These are phyloP conservation scores for Cybosia mesomella DNA, from an alignment of 2,888 invertebrate genomes.

Conservation along the genomic window DNA sequence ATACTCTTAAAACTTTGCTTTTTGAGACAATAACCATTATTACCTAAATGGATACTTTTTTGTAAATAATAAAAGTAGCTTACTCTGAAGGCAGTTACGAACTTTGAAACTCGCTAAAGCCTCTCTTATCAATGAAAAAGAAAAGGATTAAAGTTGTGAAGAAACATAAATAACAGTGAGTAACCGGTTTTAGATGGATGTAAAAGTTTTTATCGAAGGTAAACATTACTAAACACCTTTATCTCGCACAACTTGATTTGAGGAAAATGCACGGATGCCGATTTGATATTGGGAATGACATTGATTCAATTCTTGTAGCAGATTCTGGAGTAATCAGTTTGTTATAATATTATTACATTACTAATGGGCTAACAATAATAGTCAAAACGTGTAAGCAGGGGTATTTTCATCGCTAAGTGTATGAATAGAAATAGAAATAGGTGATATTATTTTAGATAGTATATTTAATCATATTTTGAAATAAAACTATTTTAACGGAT, in stretches of 20 bases:
- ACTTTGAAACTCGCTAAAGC: conserved; percentile 54
- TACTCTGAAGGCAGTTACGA: conserved; percentile 48
- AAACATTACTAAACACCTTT: conserved; percentile 59
- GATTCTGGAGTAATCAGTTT: neutral
- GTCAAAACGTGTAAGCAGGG: no score
- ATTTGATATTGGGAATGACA: conserved; percentile 15
- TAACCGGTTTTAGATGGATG: conserved; percentile 56
- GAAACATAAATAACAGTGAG: conserved; percentile 66
- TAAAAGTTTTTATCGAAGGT: conserved; percentile 65
- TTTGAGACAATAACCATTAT: conserved; percentile 39
- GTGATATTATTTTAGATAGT: no score
- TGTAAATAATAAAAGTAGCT: conserved; percentile 49
- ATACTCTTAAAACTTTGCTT: conserved; percentile 36
- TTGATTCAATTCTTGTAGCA: conserved; percentile 12
- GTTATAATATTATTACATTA: no score
- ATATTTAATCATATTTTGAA: no score
- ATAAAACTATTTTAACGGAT: no score
- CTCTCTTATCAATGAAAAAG: conserved; percentile 62
- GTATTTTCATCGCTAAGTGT: no score
- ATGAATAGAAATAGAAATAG: no score
- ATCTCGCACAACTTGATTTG: conserved; percentile 26
- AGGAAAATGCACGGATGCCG: conserved; percentile 16
- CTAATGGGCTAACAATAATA: no score
- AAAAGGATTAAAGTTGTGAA: conserved; percentile 64
- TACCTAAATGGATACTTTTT: conserved; percentile 35